These are phyloP conservation scores for Drosophila putrida DNA, from an alignment of 2,888 invertebrate genomes.

Conservation along the genomic window DNA sequence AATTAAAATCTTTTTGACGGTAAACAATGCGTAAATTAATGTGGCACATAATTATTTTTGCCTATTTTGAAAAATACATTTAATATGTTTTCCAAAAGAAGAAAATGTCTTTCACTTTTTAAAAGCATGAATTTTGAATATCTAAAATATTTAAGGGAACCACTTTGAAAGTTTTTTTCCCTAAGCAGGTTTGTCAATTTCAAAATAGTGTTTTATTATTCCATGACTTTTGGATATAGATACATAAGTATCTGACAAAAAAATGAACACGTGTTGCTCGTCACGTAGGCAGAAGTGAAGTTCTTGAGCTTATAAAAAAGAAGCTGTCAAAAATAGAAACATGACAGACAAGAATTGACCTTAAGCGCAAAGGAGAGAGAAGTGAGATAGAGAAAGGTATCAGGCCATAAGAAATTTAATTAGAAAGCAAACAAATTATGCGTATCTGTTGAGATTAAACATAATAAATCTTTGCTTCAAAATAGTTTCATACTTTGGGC, in stretches of 20 bases:
- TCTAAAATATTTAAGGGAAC: not conserved
- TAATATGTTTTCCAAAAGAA: too few relatives aligned
- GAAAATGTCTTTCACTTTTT: not conserved
- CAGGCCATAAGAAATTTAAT: constrained; percentile 38
- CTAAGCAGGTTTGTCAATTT: not conserved
- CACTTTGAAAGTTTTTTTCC: not conserved
- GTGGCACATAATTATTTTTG: constrained; percentile 38
- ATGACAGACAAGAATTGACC: constrained; percentile 20
- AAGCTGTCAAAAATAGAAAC: constrained; percentile 13
- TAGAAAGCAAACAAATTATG: constrained; percentile 58
- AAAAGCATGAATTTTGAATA: not conserved
- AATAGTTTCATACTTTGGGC: constrained; percentile 54
- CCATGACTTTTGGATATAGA: not conserved
- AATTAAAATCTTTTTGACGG: constrained; percentile 21
- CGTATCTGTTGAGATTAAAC: constrained; percentile 59
- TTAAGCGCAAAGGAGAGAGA: not conserved
- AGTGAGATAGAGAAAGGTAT: constrained; percentile 5
- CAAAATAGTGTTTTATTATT: not conserved
- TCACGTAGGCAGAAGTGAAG: constrained; percentile 47
- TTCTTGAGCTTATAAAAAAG: constrained; percentile 9
- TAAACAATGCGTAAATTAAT: constrained; percentile 37
- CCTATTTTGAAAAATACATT: not conserved
- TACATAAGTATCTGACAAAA: constrained; percentile 6
- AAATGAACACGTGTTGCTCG: constrained; percentile 15
- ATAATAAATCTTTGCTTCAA: constrained; percentile 63